Percentiles rank a stretch among this genome's conserved stretches.
Evolutionary conservation across 2,113 vertebrate species (phyloP).

Genomic region (Merops nubicus): DNA sequence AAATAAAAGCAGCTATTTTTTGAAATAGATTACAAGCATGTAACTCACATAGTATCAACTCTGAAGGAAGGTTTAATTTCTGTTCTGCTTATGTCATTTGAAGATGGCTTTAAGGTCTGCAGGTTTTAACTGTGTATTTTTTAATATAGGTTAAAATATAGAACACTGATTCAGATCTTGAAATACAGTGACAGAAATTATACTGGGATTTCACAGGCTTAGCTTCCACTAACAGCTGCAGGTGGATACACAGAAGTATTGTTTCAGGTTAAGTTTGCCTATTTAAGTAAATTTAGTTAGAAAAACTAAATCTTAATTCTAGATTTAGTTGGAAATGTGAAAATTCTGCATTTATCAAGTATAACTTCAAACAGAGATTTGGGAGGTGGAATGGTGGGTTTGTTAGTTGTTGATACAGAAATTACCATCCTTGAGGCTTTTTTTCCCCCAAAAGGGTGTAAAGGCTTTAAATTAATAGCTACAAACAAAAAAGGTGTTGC

Average conservation of each 20-base stretch:
- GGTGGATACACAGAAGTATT: not conserved
- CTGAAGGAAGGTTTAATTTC: not conserved
- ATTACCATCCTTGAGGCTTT: not conserved
- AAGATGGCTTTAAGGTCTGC: not conserved
- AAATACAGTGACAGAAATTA: not conserved
- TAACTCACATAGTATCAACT: not conserved
- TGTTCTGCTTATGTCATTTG: not conserved
- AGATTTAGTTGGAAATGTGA: not conserved
- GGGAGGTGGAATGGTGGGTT: fast-evolving
- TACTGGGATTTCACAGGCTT: not conserved
- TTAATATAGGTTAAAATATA: not conserved
- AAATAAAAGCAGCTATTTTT: not conserved
- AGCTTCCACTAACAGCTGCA: not conserved
- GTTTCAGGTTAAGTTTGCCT: not conserved
- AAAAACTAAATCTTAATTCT: not conserved
- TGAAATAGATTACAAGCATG: not conserved
- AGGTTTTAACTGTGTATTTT: not conserved
- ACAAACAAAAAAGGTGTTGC: not conserved
- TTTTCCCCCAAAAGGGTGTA: not conserved
- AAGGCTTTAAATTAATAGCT: not conserved
- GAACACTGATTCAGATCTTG: not conserved
- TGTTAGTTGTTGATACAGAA: not conserved
- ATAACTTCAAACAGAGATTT: not conserved
- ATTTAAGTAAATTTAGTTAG: not conserved
- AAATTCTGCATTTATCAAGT: not conserved